Base-by-base conservation (phyloP, 2,797 vertebrate genomes). In the Pseudochaenichthys georgianus region DNA sequence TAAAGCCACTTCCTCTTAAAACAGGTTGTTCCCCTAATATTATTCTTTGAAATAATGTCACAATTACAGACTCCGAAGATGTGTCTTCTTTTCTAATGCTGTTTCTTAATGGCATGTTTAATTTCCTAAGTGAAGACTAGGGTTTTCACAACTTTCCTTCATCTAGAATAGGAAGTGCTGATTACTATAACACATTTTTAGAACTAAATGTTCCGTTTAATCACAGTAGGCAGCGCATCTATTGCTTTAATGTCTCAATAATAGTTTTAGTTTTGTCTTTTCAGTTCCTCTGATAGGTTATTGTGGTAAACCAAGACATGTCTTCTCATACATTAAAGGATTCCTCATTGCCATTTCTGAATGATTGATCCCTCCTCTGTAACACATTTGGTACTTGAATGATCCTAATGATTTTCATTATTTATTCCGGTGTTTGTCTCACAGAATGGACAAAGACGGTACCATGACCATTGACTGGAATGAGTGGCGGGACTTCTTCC, bases 401-500 rank as follows among this genome's bases (percentile, higher is more conserved):
- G 13, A 45, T 15, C 71, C 0, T 58, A 13, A 10, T 52, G 1
- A 68, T 41, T 46, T 51, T 28, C 34, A 17, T 11, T 13, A 46
- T 52, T 61, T 43, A 13, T 55, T 52, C 50, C 2, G 90, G 16
- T 82, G 38, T 82, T 71, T 58, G 17, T 81, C 28, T 1, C 12
- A 41, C 85, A 98, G 97, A 81, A 98, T 98, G 88, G 97, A 98
- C 77, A 96, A 93, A 3, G 96, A 98, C 0, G 96, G 95, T 15
- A 97, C 95, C 13, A 96, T 97, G 96, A 97, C 96, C 62, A 95
- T 98, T 13, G 94, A 98, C 90, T 98, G 97, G 97, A 87, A 90
- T 17, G 97, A 98, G 85, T 98, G 97, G 97, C 93, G 97, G 2
- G 97, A 98, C 80, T 95, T 97, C 88, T 98, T 97, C 90, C 93